Evolutionary conservation across 2,113 vertebrate genomes (phyloP).

Genomic region (Protobothrops flavoviridis): DNA sequence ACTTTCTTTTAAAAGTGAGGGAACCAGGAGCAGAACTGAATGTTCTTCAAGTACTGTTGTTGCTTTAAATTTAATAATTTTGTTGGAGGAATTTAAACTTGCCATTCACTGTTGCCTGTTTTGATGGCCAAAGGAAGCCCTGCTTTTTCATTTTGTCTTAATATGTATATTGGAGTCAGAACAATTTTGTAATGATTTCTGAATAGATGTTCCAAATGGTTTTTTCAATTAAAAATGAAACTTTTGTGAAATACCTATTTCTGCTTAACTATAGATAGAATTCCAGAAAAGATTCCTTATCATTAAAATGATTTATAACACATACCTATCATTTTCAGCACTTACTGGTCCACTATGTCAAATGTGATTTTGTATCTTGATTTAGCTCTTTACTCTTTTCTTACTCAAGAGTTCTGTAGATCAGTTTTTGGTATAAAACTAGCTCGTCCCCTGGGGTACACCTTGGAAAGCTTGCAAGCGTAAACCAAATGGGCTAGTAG

Average conservation of each 20-base stretch:
- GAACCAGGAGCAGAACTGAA: neutral
- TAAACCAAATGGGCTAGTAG: no score
- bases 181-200: neutral
- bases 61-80: neutral
- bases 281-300: neutral
- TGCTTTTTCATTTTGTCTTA: neutral
- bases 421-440: neutral
- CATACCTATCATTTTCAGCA: constrained; percentile 23
- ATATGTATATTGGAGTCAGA: neutral
- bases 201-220: neutral
- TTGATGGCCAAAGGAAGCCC: neutral
- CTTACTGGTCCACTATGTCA: neutral
- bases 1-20: neutral
- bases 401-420: neutral
- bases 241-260: neutral
- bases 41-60: neutral
- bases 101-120: neutral
- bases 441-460: no score
- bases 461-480: no score
- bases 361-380: neutral
- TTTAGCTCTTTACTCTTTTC: neutral
- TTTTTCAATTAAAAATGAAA: neutral
- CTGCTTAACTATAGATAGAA: neutral
- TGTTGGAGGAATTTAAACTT: neutral
- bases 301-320: constrained; percentile 21